Base-by-base conservation (phyloP, 2,797 vertebrate genomes). In the Lagodon rhomboides region DNA sequence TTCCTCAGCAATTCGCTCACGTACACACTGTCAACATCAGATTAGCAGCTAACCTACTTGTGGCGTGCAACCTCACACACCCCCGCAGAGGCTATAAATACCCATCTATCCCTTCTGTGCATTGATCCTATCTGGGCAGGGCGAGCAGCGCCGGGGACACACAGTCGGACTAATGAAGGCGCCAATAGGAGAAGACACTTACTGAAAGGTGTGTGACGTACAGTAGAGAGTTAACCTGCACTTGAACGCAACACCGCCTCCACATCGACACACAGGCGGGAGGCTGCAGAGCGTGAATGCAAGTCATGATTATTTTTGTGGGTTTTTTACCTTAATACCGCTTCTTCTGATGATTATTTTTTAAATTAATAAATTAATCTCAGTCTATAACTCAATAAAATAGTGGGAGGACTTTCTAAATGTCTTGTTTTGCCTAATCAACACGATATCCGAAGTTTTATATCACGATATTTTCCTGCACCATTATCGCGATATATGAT, bases 21-120 rank as follows among this genome's bases (percentile, higher is more conserved):
- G 60, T 25, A 72, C 68, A 70, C 85, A 69, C 65, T 50, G 77
- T 87, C 91, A 89, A 87, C 92, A 90, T 86, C 83, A 92, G 92
- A 95, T 95, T 94, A 95, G 92, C 87, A 58, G 63, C 90, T 92
- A 94, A 93, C 93, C 90, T 91, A 92, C 89, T 92, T 92, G 90
- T 80, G 62, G 82, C 67, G 56, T 38, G 30, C 75, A 85, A 69
- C 87, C 87, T 83, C 87, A 77, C 87, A 78, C 83, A 11, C 73
- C 84, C 83, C 75, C 74, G 1, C 83, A 23, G 18, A 3, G 62
- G 80, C 89, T 94, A 95, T 93, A 93, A 95, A 95, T 95, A 95
- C 85, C 17, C 77, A 30, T 87, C 70, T 66, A 71, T 86, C 86
- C 25, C 30, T 66, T 71, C 77, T 18, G 69, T 67, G 56, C 83